Evolutionary conservation across 1,140 invertebrate genomes (phyloP), one percentile per base, ranked within the genome.

Genomic region (Drosophila repletoides): DNA sequence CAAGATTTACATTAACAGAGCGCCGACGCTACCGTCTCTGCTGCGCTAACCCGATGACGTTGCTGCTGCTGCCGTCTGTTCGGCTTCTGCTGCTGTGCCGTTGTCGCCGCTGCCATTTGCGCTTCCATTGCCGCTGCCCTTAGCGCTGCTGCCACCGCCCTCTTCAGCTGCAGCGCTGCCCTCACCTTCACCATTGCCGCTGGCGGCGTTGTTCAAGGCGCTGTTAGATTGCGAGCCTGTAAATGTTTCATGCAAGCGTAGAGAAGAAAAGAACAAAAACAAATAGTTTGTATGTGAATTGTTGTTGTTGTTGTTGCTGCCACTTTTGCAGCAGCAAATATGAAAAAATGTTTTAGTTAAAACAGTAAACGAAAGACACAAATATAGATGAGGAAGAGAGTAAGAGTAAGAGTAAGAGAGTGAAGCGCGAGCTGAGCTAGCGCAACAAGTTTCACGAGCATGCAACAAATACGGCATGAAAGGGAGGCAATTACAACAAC

Each of bases 221-320:
- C 68, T 84, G 72, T 84, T 84, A 21, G 80, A 84, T 49, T 84
- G 80, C n/a, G 80, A 84, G 31, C 81, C 80, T 84, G 51, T 22
- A 21, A 52, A 38, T 38, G 24, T 72, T 43, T 21, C n/a, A 41
- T 40, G 12, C 31, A 33, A 34, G n/a, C n/a, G n/a, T n/a, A n/a
- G n/a, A n/a, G 59, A 7, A 58, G 36, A 55, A 46, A 60, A 15
- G 46, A 26, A 59, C 9, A 45, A 21, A 41, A 22, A 28, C 51
- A 48, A 46, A 46, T 31, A 21, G 15, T 46, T 34, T 58, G 9
- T 21, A 9, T 45, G 40, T 46, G 9, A 58, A 58, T 34, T 53
- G 5, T 21, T 58, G 1, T 58, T 31, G 14, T 24, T 45, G 12
- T 6, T 51, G 45, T 55, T 21, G 31, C 5, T 34, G 28, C 9